Evolutionary conservation across 2,113 vertebrate species (phyloP).

Genomic region (Onychostoma macrolepis): DNA sequence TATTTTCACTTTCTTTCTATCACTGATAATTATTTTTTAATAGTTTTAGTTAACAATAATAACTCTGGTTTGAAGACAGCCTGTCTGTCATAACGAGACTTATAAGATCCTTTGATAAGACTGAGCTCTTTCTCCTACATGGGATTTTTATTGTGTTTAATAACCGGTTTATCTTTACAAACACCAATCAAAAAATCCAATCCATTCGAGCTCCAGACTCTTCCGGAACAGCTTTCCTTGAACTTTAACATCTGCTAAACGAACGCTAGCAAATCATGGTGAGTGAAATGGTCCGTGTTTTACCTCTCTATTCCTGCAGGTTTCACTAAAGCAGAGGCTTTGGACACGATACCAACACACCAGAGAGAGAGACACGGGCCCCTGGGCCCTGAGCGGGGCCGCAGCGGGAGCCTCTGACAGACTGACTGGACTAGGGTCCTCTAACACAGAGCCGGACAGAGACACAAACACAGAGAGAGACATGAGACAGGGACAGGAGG

Average conservation of each 20-base stretch:
- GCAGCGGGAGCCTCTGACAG: slow-evolving; percentile 67
- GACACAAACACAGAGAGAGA: slow-evolving; percentile 43
- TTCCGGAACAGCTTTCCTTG: not conserved
- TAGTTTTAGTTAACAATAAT: not conserved
- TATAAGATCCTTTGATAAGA: not conserved
- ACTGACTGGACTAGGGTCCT: slow-evolving; percentile 72
- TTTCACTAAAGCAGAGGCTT: slow-evolving; percentile 76
- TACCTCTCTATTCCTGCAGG: slow-evolving; percentile 77
- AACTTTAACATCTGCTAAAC: not conserved
- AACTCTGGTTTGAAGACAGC: not conserved
- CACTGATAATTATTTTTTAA: not conserved
- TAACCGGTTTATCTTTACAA: not conserved
- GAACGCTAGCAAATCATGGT: not conserved
- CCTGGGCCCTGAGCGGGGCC: slow-evolving; percentile 71
- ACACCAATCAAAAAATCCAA: too few species aligned
- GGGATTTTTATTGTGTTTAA: not conserved
- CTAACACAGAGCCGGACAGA: slow-evolving; percentile 63
- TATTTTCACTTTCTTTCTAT: not conserved
- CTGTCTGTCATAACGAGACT: not conserved
- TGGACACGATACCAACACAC: slow-evolving; percentile 73
- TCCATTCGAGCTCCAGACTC: not conserved
- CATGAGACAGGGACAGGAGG: slow-evolving; percentile 19
- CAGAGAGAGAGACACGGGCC: slow-evolving; percentile 68
- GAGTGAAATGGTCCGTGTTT: slow-evolving; percentile 36
- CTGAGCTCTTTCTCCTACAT: not conserved